Evolutionary conservation across 2,113 vertebrate genomes (phyloP).

Genomic region (Crotalus helleri): DNA sequence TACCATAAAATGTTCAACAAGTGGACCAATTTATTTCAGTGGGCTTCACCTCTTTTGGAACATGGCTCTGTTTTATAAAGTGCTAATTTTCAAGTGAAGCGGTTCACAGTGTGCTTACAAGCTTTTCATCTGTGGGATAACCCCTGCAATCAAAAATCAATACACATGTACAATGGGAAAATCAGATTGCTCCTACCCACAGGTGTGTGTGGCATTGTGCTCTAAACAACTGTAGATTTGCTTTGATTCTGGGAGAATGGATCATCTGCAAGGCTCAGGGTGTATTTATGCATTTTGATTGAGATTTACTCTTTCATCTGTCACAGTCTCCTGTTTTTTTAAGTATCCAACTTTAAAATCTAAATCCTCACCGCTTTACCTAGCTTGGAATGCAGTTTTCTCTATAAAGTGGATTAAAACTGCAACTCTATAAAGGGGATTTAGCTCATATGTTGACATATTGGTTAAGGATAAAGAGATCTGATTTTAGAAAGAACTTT

Average conservation of each 20-base stretch:
- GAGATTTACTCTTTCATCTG: constrained; percentile 21
- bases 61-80: constrained; percentile 23
- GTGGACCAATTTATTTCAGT: not conserved
- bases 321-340: constrained; percentile 39
- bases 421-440: constrained; percentile 35
- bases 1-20: not conserved
- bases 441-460: constrained; percentile 17
- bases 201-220: constrained; percentile 37
- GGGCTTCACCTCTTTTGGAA: constrained; percentile 10
- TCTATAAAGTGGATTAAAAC: constrained; percentile 10
- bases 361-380: not conserved
- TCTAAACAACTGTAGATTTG: constrained; percentile 57
- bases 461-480: constrained; percentile 14
- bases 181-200: constrained; percentile 44
- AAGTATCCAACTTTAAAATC: constrained; percentile 40
- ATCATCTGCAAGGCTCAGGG: constrained; percentile 36
- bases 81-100: constrained; percentile 41
- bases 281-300: constrained; percentile 40
- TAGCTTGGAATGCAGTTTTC: constrained; percentile 12
- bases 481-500: constrained; percentile 18
- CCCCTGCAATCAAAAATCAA: constrained; percentile 63
- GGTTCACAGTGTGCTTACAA: constrained; percentile 41
- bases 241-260: constrained; percentile 56
- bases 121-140: constrained; percentile 54
- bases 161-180: constrained; percentile 40